A percentile compares a stretch with the other conserved stretches of the same genome.
phyloP scores from a whole-genome alignment of 1,140 invertebrate genomes.

The Fragariocoptes setiger region DNA sequence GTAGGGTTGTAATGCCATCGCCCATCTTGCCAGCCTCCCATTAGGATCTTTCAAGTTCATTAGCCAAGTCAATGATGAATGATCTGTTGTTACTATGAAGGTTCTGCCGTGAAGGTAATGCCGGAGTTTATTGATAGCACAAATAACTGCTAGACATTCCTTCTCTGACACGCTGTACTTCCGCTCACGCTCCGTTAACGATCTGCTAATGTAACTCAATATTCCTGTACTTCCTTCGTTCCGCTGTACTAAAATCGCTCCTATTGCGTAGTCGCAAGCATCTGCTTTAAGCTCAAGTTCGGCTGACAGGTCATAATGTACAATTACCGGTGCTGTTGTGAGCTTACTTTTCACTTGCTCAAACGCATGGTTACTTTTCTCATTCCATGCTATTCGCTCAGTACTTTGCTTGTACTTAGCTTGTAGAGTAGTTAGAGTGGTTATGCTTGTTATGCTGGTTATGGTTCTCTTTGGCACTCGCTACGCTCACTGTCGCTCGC shows the following conservation, averaged over 20 bases:
- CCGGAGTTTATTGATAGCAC: conserved; percentile 1
- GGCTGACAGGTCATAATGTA: no score
- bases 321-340: no score
- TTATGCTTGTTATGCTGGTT: no score
- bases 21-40: not conserved
- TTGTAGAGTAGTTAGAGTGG: no score
- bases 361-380: no score
- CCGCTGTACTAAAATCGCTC: not conserved
- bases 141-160: conserved; percentile 11
- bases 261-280: no score
- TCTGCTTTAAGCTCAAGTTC: no score
- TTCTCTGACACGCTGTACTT: conserved; percentile 10
- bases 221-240: not conserved
- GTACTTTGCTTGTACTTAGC: no score
- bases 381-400: no score
- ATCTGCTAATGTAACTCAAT: not conserved
- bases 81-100: not conserved
- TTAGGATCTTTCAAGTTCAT: not conserved
- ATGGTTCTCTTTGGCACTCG: no score
- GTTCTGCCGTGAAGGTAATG: not conserved
- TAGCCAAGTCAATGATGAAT: not conserved
- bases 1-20: not conserved
- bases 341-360: no score
- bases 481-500: no score
- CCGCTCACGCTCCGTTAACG: not conserved